These are phyloP conservation scores for Elaeidobius kamerunicus DNA, from an alignment of 2,888 invertebrate species.

Conservation along the genomic window DNA sequence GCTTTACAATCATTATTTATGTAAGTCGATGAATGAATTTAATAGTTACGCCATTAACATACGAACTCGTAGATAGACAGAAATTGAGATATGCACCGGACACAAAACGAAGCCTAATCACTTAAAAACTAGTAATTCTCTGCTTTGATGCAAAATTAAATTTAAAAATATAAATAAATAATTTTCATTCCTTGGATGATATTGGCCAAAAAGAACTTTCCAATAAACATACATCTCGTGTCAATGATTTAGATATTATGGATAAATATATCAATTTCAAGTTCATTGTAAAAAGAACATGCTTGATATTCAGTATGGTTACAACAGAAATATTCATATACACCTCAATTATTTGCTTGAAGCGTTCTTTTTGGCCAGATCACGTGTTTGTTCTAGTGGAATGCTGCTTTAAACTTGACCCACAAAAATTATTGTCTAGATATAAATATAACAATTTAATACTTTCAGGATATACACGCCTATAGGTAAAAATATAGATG, in stretches of 20 bases:
- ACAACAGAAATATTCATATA: too few relatives aligned
- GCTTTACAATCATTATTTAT: too few relatives aligned
- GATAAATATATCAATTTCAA: too few relatives aligned
- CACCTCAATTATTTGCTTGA: not conserved
- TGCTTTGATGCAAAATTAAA: slow-evolving; percentile 11
- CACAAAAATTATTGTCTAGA: slow-evolving; percentile 27
- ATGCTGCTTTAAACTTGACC: slow-evolving; percentile 20
- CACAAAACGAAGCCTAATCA: slow-evolving; percentile 15
- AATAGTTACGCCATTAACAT: too few relatives aligned
- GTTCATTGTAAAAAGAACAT: too few relatives aligned
- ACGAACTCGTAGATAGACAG: too few relatives aligned
- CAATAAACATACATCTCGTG: too few relatives aligned
- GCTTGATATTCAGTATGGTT: too few relatives aligned
- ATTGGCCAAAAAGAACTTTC: slow-evolving; percentile 8
- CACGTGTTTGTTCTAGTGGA: slow-evolving; percentile 24
- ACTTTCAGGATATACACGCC: slow-evolving; percentile 17
- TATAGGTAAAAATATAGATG: slow-evolving; percentile 18
- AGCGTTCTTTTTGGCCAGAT: slow-evolving; percentile 6
- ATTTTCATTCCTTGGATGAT: slow-evolving; percentile 10
- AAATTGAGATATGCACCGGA: slow-evolving; percentile 1
- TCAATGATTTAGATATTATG: too few relatives aligned
- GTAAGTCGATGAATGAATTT: too few relatives aligned
- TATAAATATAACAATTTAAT: slow-evolving; percentile 24
- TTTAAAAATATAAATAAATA: slow-evolving; percentile 21
- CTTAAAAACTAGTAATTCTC: slow-evolving; percentile 19